Evolutionary conservation across 2,113 vertebrate species (phyloP).

Genomic region (Copsychus sechellarum): DNA sequence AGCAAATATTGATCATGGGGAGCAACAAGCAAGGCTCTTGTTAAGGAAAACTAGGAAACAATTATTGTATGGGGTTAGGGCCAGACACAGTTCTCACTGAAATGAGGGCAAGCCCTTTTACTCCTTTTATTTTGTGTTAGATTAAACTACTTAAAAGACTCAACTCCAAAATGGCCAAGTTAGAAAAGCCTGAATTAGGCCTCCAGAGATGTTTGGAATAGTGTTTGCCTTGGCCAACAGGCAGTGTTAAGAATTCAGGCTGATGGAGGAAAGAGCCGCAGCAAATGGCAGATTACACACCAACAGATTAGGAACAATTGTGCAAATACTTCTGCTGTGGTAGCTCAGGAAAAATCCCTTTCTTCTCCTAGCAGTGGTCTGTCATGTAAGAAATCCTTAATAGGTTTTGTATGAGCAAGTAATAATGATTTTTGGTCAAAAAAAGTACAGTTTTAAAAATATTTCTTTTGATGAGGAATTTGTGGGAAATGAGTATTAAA

Average conservation of each 20-base stretch:
- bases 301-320: slow-evolving; percentile 17
- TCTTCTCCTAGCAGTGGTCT: slow-evolving; percentile 23
- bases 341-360: background rate
- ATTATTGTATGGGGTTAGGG: background rate
- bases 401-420: slow-evolving; percentile 10
- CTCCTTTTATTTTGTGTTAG: background rate
- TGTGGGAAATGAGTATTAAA: slow-evolving; percentile 9
- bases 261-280: background rate
- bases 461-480: slow-evolving; percentile 10
- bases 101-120: background rate
- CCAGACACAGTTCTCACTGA: background rate
- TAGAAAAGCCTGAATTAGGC: background rate
- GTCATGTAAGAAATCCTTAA: slow-evolving; percentile 22
- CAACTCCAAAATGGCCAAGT: background rate
- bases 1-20: slow-evolving; percentile 17
- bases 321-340: slow-evolving; percentile 39
- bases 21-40: background rate
- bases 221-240: slow-evolving; percentile 18
- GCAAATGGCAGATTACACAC: background rate
- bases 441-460: background rate
- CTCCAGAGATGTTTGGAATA: slow-evolving; percentile 2
- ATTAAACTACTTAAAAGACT: slow-evolving; percentile 8
- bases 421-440: background rate
- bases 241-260: background rate
- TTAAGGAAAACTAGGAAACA: background rate